These are phyloP conservation scores for Zosterops japonicus DNA, from an alignment of 2,113 vertebrate species.

Conservation along the genomic window DNA sequence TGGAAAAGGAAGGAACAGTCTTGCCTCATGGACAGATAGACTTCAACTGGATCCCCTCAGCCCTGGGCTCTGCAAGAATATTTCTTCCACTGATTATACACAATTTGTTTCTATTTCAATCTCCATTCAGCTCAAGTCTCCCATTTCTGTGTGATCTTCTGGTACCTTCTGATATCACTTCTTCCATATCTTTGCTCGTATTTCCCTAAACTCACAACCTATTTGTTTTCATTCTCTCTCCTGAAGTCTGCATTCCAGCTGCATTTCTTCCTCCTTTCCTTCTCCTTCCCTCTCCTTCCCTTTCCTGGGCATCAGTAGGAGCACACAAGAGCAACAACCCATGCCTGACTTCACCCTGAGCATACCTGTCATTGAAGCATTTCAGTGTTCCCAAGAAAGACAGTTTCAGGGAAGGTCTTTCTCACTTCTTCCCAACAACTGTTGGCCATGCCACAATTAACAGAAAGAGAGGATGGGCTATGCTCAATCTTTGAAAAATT, in stretches of 20 bases:
- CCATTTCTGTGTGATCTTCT: neutral
- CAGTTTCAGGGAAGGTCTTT: neutral
- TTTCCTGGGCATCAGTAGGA: neutral
- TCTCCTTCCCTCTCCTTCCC: neutral
- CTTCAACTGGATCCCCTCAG: neutral
- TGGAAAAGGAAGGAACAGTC: neutral
- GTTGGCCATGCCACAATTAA: neutral
- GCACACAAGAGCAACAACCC: rapidly evolving
- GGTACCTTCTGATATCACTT: neutral
- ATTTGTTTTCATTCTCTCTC: neutral
- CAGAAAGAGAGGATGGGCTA: neutral
- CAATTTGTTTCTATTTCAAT: neutral
- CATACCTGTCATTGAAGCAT: rapidly evolving
- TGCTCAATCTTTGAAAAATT: neutral
- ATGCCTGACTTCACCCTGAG: neutral
- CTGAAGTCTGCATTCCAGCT: neutral
- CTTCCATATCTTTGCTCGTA: neutral
- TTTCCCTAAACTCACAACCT: neutral
- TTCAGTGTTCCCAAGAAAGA: neutral
- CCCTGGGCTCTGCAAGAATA: neutral
- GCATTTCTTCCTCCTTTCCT: neutral
- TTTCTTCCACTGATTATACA: neutral
- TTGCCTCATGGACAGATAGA: neutral
- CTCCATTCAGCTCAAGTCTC: neutral
- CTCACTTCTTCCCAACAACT: neutral